phyloP scores from a whole-genome alignment of 2,888 invertebrate species.

The Macrosiphum euphorbiae region DNA sequence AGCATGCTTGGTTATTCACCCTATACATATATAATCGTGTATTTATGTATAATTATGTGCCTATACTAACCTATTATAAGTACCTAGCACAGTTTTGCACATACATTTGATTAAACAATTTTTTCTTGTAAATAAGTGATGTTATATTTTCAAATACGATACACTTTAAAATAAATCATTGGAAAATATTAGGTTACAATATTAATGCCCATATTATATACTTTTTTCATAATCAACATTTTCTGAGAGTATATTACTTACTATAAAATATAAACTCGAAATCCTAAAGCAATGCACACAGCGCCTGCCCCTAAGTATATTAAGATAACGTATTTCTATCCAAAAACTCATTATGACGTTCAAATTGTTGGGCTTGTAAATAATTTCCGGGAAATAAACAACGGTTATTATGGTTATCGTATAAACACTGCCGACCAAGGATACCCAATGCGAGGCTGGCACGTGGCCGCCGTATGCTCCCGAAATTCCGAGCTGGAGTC shows the following conservation, averaged over 20 bases:
- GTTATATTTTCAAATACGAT: not conserved
- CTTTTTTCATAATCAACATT: not conserved
- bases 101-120: not conserved
- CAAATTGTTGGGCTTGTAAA: not conserved
- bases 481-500: not conserved
- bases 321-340: not conserved
- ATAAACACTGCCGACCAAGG: not conserved
- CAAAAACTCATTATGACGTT: not conserved
- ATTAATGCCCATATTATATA: not conserved
- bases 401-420: not conserved
- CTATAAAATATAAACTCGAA: not conserved
- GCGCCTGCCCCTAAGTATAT: not conserved
- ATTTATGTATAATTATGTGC: no score
- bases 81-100: not conserved
- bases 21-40: no score
- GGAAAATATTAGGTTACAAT: not conserved
- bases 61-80: not conserved
- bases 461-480: not conserved
- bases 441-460: not conserved
- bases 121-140: not conserved
- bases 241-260: not conserved
- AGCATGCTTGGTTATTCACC: no score
- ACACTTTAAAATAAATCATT: not conserved
- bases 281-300: not conserved
- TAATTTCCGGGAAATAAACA: not conserved